Percentiles rank a stretch among this genome's conserved stretches.
Evolutionary conservation across 2,797 vertebrate species (phyloP).

Genomic region (Sebastiscus tertius): DNA sequence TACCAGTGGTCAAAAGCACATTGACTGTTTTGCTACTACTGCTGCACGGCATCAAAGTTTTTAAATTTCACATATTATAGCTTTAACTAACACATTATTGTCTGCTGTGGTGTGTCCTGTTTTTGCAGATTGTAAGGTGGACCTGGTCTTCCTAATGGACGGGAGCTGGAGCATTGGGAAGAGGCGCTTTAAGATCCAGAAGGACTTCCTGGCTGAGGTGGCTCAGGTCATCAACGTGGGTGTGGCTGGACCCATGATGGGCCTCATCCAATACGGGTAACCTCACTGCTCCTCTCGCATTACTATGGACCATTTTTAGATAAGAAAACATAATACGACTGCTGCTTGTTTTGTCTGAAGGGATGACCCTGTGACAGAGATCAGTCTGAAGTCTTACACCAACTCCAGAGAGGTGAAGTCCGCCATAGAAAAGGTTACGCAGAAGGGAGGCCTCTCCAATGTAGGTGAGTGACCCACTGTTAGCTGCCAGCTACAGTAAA

Average conservation of each 20-base stretch:
- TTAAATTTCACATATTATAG: neutral
- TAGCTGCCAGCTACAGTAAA: conserved; percentile 29
- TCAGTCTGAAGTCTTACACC: conserved; percentile 88
- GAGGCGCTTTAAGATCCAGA: conserved; percentile 95
- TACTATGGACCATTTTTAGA: neutral
- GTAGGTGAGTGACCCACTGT: conserved; percentile 87
- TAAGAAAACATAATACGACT: neutral
- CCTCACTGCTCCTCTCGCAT: neutral
- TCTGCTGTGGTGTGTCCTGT: neutral
- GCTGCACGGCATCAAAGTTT: neutral
- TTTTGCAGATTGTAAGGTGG: conserved; percentile 91
- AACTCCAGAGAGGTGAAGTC: conserved; percentile 89
- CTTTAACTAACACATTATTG: too few species aligned
- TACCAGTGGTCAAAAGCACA: too few species aligned
- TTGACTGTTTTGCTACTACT: neutral
- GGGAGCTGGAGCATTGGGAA: conserved; percentile 97
- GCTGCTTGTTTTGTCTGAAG: conserved; percentile 70
- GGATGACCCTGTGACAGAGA: conserved; percentile 91
- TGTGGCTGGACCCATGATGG: conserved; percentile 91
- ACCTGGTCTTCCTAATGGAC: conserved; percentile 94
- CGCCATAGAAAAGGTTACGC: conserved; percentile 91
- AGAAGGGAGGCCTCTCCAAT: conserved; percentile 95
- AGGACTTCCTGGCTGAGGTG: conserved; percentile 90
- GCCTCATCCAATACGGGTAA: conserved; percentile 95
- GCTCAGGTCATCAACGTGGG: conserved; percentile 90